Conservation (phyloP, 2,113 vertebrate species). For the Orthonyx spaldingii region DNA sequence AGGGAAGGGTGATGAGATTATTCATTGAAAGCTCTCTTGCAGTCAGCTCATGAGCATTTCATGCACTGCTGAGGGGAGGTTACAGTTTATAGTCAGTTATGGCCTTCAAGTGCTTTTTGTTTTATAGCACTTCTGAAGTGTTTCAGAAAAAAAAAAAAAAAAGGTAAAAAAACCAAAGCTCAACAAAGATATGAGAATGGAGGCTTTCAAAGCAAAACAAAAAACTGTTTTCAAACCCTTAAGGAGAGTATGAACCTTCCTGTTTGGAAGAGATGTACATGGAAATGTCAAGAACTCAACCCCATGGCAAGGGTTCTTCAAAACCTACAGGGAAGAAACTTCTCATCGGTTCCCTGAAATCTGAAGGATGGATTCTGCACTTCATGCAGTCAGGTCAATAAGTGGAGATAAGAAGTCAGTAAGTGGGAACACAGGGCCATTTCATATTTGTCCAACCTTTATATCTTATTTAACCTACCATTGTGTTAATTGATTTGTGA, state of each 20-base stretch:
- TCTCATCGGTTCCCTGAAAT: background rate
- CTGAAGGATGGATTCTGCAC: background rate
- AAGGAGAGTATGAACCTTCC: background rate
- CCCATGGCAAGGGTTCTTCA: background rate
- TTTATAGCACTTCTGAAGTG: background rate
- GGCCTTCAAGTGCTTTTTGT: background rate
- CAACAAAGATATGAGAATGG: background rate
- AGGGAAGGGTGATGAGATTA: background rate
- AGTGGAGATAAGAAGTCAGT: background rate
- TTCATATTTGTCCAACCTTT: background rate
- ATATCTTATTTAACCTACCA: background rate
- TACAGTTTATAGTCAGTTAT: background rate
- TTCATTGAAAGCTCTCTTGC: background rate
- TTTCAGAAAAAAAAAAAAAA: background rate
- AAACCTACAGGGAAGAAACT: background rate
- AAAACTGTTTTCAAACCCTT: background rate
- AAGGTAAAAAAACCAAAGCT: rapidly evolving
- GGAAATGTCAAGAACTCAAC: background rate
- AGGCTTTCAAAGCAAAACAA: background rate
- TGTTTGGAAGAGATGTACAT: background rate
- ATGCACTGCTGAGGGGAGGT: background rate
- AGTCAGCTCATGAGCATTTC: background rate
- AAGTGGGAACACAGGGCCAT: background rate
- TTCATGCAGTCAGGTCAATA: background rate
- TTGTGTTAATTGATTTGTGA: background rate